These are phyloP conservation scores for Anagyrus pseudococci DNA, from an alignment of 2,888 invertebrate genomes.

Conservation along the genomic window DNA sequence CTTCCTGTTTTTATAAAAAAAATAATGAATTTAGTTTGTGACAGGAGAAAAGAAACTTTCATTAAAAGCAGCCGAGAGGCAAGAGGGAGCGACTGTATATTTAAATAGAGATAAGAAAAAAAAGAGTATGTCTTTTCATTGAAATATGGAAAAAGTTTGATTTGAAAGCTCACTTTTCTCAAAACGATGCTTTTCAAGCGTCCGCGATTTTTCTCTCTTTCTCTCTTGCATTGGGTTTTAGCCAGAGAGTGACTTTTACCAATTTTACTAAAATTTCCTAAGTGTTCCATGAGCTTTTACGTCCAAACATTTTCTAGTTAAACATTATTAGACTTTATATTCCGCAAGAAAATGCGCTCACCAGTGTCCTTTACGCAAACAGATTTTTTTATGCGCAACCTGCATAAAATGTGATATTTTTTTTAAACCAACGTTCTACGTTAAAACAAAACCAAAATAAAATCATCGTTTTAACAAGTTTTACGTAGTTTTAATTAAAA, in stretches of 20 bases:
- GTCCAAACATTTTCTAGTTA: not conserved
- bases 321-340: no score
- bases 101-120: not conserved
- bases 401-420: no score
- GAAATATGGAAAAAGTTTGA: constrained; percentile 12
- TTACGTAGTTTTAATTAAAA: no score
- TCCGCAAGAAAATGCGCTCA: no score
- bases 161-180: constrained; percentile 21
- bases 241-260: constrained; percentile 14
- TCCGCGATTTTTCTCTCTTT: not conserved
- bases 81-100: not conserved
- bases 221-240: constrained; percentile 4
- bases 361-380: no score
- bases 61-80: not conserved
- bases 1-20: not conserved
- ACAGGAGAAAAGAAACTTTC: not conserved
- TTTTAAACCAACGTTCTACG: no score
- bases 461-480: no score
- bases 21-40: not conserved
- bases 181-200: constrained; percentile 9
- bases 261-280: not conserved
- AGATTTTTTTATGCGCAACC: no score
- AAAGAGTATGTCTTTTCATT: not conserved
- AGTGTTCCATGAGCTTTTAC: no score
- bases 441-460: no score